A percentile compares a stretch with the other conserved stretches of the same genome.
phyloP scores from a whole-genome alignment of 1,140 invertebrate genomes.

The Anadara kagoshimensis region DNA sequence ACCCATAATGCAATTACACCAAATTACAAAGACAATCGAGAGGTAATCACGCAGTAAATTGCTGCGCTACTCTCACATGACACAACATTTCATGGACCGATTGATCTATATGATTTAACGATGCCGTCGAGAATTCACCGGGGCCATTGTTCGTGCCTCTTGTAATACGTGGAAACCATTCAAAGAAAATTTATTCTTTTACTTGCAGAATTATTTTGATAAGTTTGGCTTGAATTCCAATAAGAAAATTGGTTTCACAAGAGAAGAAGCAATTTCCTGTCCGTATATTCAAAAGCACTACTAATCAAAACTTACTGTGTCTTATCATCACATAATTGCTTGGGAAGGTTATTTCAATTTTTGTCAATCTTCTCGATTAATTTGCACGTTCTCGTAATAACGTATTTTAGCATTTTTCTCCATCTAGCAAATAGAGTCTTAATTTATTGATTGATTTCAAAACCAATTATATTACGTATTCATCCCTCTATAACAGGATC shows the following conservation, averaged over 20 bases:
- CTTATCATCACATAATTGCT: slow-evolving; percentile 8
- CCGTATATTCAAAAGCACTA: slow-evolving; percentile 5
- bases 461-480: not conserved
- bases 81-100: slow-evolving; percentile 2
- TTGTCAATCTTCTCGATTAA: slow-evolving; percentile 16
- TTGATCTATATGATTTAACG: slow-evolving; percentile 5
- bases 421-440: too few species aligned
- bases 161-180: slow-evolving; percentile 9
- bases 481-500: too few species aligned
- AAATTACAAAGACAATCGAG: slow-evolving; percentile 20
- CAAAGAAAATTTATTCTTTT: slow-evolving; percentile 13
- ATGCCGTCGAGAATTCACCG: not conserved
- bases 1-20: slow-evolving; percentile 12
- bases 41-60: slow-evolving; percentile 8
- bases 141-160: slow-evolving; percentile 2
- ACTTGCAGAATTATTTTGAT: slow-evolving; percentile 11
- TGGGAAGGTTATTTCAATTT: slow-evolving; percentile 14
- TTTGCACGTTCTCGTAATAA: slow-evolving; percentile 15
- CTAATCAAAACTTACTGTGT: slow-evolving; percentile 5
- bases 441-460: too few species aligned
- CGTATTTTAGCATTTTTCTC: too few species aligned
- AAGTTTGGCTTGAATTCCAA: slow-evolving; percentile 17
- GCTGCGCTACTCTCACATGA: slow-evolving; percentile 1
- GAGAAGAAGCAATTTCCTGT: not conserved
- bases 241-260: slow-evolving; percentile 13